Evolutionary conservation across 1,140 invertebrate species (phyloP), one percentile per base, ranked within the genome.

Genomic region (Brachionus manjavacas): DNA sequence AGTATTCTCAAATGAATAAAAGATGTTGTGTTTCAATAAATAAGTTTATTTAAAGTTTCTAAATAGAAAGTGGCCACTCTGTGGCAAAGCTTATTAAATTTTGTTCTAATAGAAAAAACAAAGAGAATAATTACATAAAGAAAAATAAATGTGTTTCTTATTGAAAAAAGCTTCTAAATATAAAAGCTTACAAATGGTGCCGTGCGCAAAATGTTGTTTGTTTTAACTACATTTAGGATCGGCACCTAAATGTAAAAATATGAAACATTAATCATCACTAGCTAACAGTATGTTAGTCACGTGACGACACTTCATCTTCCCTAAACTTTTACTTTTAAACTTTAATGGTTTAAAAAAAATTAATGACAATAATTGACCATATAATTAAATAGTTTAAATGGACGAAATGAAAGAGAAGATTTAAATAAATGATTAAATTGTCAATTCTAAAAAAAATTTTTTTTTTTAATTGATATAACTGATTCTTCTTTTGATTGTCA

Each of bases 281-380:
- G 8, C 16, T 64, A 23, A 64, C 23, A 64, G 55, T 25, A 11
- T 64, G 55, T 64, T 64, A 64, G 55, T 64, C 55, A 64, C 55
- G 55, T 64, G 55, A 64, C 55, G 55, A 64, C 55, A 64, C 55
- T 64, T 64, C 55, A 64, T n/a, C n/a, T n/a, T n/a, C n/a, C n/a
- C n/a, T n/a, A n/a, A n/a, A n/a, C n/a, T n/a, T n/a, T n/a, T n/a
- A n/a, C n/a, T n/a, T n/a, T n/a, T n/a, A n/a, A n/a, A n/a, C n/a
- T n/a, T n/a, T n/a, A n/a, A n/a, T n/a, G n/a, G n/a, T n/a, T n/a
- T n/a, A n/a, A n/a, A n/a, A n/a, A n/a, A n/a, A n/a, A n/a, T n/a
- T n/a, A n/a, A n/a, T n/a, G n/a, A n/a, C n/a, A n/a, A n/a, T n/a
- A n/a, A n/a, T n/a, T n/a, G n/a, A n/a, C n/a, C n/a, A n/a, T n/a